Base-by-base conservation (phyloP, 2,888 invertebrate genomes). In the Plemyria rubiginata region DNA sequence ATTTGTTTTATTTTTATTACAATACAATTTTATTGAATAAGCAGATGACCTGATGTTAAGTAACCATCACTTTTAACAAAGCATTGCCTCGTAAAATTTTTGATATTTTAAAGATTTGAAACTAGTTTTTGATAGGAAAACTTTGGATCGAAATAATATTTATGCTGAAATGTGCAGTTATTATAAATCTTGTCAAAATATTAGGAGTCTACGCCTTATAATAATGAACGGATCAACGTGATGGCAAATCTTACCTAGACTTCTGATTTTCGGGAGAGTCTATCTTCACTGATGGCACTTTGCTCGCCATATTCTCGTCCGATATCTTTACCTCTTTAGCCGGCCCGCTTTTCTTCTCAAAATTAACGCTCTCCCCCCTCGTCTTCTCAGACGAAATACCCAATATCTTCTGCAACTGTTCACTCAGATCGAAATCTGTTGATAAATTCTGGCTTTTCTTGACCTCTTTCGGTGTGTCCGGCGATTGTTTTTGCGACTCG, bases 361-460 rank as follows among this genome's bases (percentile, higher is more conserved):
- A 73, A 68, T 70, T 83, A 15, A 77, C 68, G 0, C 70, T 70
- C 7, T 89, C 90, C 0, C 80, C 81, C 0, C 91, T 77, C 0
- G 92, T 87, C 66, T 93, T 93, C 68, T 93, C 93, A 4, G 92
- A 86, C 0, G 92, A 88, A 40, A 93, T 93, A 11, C 93, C 93
- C 9, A 93, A 72, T 62, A 93, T 93, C 67, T 93, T 93, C 76
- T 93, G 93, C 71, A 93, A 69, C 62, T 93, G 93, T 61, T 93
- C 93, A 60, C 92, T 92, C 0, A 93, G 73, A 74, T 93, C 93
- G 64, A 93, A 93, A 67, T 93, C 93, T 0, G 93, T 92, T 0
- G 93, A 92, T 43, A 93, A 71, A 67, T 93, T 93, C 72, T 93
- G 93, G 72, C 92, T 93, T 66, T 90, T 92, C 70, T 93, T 93